Conservation (phyloP, 2,888 invertebrate species). For the Cataglyphis albicans region DNA sequence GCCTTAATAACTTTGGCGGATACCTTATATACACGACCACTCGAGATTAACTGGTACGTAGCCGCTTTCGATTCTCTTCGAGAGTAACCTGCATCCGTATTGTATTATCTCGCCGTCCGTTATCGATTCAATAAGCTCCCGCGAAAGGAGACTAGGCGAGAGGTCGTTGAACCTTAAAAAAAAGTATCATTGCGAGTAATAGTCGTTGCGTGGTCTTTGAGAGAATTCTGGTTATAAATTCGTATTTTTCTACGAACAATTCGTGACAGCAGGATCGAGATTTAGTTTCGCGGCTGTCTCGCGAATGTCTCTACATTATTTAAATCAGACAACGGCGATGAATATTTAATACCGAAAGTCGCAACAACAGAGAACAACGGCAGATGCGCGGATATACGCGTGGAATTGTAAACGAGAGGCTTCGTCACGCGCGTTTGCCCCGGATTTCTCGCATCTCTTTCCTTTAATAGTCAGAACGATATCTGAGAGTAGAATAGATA, state of each 20-base stretch:
- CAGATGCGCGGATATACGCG: constrained; percentile 3
- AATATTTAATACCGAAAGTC: constrained; percentile 46
- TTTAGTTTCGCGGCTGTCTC: neutral
- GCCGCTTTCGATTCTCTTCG: constrained; percentile 26
- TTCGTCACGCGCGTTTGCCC: constrained; percentile 26
- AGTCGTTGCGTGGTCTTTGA: neutral
- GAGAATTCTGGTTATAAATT: constrained; percentile 1
- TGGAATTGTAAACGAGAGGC: constrained; percentile 44
- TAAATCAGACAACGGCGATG: constrained; percentile 41
- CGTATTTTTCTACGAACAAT: neutral
- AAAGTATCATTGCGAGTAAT: neutral
- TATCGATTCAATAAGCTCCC: constrained; percentile 40
- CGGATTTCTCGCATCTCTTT: constrained; percentile 36
- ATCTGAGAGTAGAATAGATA: constrained; percentile 55
- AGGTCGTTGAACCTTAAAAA: constrained; percentile 26
- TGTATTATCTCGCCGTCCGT: constrained; percentile 43
- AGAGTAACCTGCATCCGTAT: constrained; percentile 38
- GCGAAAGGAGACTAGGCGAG: constrained; percentile 30
- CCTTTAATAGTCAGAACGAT: constrained; percentile 55
- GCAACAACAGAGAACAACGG: constrained; percentile 29
- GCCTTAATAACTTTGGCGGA: constrained; percentile 66
- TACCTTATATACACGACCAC: constrained; percentile 29
- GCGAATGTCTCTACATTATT: constrained; percentile 46
- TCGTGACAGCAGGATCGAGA: constrained; percentile 16
- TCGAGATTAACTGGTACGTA: constrained; percentile 60